phyloP scores from a whole-genome alignment of 2,113 vertebrate genomes.

The Alosa alosa region DNA sequence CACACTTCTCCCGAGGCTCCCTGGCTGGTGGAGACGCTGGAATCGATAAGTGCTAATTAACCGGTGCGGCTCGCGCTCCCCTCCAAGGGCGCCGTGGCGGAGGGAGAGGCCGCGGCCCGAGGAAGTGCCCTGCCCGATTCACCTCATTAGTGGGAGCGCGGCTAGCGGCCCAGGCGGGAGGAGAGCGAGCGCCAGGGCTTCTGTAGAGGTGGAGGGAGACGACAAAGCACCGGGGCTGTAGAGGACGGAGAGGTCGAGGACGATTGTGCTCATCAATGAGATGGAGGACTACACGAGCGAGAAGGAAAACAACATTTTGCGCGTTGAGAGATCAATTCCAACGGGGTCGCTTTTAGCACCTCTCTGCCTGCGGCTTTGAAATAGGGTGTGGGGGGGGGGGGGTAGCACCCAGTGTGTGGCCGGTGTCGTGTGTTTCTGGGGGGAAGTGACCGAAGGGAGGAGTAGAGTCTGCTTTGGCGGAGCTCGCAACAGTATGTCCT shows the following conservation, averaged over 20 bases:
- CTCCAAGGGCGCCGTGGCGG: not conserved
- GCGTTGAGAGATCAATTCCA: not conserved
- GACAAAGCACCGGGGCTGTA: not conserved
- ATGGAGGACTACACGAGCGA: not conserved
- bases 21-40: not conserved
- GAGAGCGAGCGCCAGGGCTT: not conserved
- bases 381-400: no score
- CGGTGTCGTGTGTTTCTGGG: no score
- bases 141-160: not conserved
- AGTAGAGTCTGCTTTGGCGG: no score
- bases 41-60: slow-evolving; percentile 21
- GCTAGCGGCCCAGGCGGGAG: not conserved
- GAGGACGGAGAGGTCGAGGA: not conserved
- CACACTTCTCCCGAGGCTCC: not conserved
- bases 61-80: not conserved
- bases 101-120: not conserved
- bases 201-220: not conserved
- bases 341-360: not conserved
- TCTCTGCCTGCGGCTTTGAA: not conserved
- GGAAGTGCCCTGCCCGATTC: slow-evolving; percentile 22
- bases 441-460: no score
- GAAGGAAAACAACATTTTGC: not conserved
- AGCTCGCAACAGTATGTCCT: no score
- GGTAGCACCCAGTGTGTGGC: no score
- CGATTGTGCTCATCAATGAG: no score